phyloP scores from a whole-genome alignment of 2,797 vertebrate species.

The Dendrocincla fuliginosa region DNA sequence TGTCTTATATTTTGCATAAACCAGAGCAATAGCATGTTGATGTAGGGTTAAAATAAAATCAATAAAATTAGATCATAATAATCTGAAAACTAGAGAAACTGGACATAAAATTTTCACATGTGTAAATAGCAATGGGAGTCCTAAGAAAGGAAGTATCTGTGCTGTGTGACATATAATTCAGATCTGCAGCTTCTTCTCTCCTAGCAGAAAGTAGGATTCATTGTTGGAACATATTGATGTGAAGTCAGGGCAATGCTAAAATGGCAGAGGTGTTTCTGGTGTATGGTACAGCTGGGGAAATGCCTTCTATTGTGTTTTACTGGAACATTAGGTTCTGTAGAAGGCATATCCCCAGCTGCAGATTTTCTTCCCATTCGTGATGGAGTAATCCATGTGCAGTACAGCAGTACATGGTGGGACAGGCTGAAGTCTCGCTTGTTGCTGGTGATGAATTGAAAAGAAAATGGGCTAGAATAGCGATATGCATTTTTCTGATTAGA shows the following conservation, averaged over 20 bases:
- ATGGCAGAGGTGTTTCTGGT: not conserved
- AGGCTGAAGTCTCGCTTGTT: not conserved
- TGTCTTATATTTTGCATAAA: not conserved
- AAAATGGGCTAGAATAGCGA: not conserved
- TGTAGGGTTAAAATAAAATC: not conserved
- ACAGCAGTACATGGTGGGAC: not conserved
- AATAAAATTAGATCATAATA: not conserved
- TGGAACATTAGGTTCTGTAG: not conserved
- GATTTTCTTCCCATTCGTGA: not conserved
- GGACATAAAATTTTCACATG: not conserved
- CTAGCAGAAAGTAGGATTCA: not conserved
- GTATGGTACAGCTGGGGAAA: not conserved
- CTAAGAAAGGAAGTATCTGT: not conserved
- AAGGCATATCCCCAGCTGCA: not conserved
- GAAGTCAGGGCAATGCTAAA: not conserved
- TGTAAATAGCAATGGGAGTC: not conserved
- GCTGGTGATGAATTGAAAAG: not conserved
- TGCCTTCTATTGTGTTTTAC: not conserved
- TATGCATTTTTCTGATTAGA: not conserved
- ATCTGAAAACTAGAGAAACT: not conserved
- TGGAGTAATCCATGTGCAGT: not conserved
- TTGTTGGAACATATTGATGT: not conserved
- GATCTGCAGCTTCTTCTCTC: not conserved
- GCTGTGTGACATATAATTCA: not conserved
- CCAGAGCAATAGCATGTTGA: not conserved